A percentile compares a stretch with the other conserved stretches of the same genome.
Conservation (phyloP, 2,797 vertebrate genomes). For the Muraenolepis orangiensis region DNA sequence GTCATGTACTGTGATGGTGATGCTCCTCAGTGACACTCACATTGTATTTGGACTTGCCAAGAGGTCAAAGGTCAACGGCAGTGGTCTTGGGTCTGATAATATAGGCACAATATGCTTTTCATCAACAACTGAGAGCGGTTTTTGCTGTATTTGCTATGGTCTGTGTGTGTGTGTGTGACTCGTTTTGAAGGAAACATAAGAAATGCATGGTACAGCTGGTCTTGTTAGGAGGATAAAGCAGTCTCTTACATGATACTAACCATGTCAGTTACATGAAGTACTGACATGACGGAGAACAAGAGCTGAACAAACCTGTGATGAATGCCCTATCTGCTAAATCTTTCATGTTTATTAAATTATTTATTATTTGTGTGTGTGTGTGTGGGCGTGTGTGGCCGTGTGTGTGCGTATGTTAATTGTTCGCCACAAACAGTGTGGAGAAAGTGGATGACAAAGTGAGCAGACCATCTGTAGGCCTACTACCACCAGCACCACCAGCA, state of each 20-base stretch:
- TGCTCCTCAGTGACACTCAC: neutral
- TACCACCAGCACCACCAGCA: too few relatives aligned
- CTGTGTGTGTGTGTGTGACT: neutral
- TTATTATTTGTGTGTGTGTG: too few relatives aligned
- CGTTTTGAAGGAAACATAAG: too few relatives aligned
- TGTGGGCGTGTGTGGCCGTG: too few relatives aligned
- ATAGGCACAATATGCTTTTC: neutral
- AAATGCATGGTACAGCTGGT: too few relatives aligned
- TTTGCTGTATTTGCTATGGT: neutral
- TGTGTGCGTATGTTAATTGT: slow-evolving; percentile 52
- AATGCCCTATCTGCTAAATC: too few relatives aligned
- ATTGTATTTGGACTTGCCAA: neutral
- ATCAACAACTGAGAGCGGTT: neutral
- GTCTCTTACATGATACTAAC: too few relatives aligned
- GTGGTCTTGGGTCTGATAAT: neutral
- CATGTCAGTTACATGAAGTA: too few relatives aligned
- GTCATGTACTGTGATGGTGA: neutral
- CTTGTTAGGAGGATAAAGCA: too few relatives aligned
- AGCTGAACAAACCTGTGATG: neutral
- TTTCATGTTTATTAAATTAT: too few relatives aligned
- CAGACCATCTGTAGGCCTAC: slow-evolving; percentile 60
- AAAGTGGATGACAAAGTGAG: slow-evolving; percentile 49
- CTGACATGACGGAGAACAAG: neutral
- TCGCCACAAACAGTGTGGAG: slow-evolving; percentile 40
- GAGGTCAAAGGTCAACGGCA: neutral